Evolutionary conservation across 2,797 vertebrate genomes (phyloP), one percentile per base, ranked within the genome.

Genomic region (Xenops minutus): DNA sequence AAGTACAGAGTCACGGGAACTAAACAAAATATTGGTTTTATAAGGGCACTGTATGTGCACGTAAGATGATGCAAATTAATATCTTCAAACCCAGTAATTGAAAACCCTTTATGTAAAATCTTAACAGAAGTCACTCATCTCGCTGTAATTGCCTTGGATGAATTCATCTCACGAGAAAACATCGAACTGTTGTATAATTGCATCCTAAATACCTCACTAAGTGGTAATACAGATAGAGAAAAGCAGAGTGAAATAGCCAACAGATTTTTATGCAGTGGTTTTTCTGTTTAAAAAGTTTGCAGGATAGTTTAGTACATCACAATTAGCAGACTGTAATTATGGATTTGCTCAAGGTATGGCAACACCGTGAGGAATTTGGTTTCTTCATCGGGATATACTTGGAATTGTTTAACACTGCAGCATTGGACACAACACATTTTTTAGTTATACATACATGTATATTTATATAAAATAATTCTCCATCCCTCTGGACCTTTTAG

Each of bases 291-390:
- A 94, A 90, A 97, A 97, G 75, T 94, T 93, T 96, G 86, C 64
- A 18, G 81, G 83, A 78, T 92, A 88, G 92, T 95, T 96, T 84
- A 88, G 94, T 97, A 95, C 96, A 96, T 93, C 91, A 94, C 95
- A 80, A 75, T 96, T 97, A 94, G 93, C 95, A 90, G 91, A 96
- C 96, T 95, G 94, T 94, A 95, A 95, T 96, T 96, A 96, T 84
- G 55, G 86, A 91, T 95, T 94, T 87, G 66, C 79, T 96, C 92
- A 96, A 95, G 80, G 76, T 95, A 64, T 96, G 89, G 95, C 93
- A 97, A 94, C 85, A 92, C 90, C 46, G 92, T 92, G 93, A 91
- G 93, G 88, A 95, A 72, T 95, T 92, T 82, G 0, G 3, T 77
- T 86, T 92, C 85, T 92, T 75, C 58, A 13, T 88, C 6, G 2